phyloP scores from a whole-genome alignment of 2,888 invertebrate genomes.

The Helleia helle region DNA sequence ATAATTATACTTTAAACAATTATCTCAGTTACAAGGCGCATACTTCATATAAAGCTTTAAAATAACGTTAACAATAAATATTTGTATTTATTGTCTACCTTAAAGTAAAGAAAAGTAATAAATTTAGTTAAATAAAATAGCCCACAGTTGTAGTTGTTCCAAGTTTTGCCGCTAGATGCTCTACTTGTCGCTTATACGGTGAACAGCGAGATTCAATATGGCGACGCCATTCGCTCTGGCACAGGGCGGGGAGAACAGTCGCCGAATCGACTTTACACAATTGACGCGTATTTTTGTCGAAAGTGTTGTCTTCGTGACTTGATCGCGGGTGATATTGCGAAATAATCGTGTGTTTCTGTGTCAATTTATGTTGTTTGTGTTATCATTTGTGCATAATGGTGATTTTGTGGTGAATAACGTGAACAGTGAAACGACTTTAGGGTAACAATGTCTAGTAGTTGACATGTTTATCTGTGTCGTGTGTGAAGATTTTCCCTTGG shows the following conservation, averaged over 20 bases:
- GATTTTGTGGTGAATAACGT: slow-evolving; percentile 64
- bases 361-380: slow-evolving; percentile 58
- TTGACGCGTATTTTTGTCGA: slow-evolving; percentile 68
- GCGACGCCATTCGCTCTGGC: slow-evolving; percentile 69
- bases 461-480: slow-evolving; percentile 75
- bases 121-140: background rate
- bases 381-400: slow-evolving; percentile 56
- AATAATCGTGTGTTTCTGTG: slow-evolving; percentile 64
- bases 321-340: slow-evolving; percentile 66
- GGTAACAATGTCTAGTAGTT: slow-evolving; percentile 73
- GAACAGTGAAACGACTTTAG: slow-evolving; percentile 67
- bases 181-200: slow-evolving; percentile 36
- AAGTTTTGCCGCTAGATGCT: slow-evolving; percentile 48
- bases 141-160: slow-evolving; percentile 27
- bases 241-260: slow-evolving; percentile 73
- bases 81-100: background rate
- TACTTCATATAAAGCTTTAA: background rate
- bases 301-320: slow-evolving; percentile 62
- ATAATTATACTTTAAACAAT: background rate
- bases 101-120: background rate
- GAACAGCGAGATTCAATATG: slow-evolving; percentile 64
- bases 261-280: slow-evolving; percentile 62
- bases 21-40: background rate
- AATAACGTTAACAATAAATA: background rate
- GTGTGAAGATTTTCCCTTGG: slow-evolving; percentile 75